Conservation (phyloP, 1,140 invertebrate genomes). For the Halictus rubicundus region DNA sequence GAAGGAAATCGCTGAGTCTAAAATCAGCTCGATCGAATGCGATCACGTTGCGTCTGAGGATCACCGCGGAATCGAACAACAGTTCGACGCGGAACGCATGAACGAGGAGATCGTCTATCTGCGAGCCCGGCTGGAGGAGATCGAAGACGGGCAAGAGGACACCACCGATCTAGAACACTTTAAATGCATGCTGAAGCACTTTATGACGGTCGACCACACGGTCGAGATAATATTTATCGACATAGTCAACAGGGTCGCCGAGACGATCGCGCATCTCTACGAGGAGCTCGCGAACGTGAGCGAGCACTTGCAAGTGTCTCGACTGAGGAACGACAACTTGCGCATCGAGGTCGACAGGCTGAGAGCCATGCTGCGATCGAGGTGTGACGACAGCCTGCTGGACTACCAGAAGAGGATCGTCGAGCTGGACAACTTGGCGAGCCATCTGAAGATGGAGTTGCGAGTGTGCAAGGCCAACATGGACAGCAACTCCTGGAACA, state of each 20-base stretch:
- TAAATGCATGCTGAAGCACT: slow-evolving; percentile 42
- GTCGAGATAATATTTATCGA: slow-evolving; percentile 53
- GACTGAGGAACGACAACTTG: slow-evolving; percentile 29
- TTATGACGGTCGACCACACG: slow-evolving; percentile 46
- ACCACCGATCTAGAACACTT: slow-evolving; percentile 27
- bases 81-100: slow-evolving; percentile 40
- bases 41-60: slow-evolving; percentile 5
- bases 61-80: slow-evolving; percentile 31
- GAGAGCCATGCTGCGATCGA: slow-evolving; percentile 49
- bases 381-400: slow-evolving; percentile 30
- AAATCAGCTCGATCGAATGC: slow-evolving; percentile 13
- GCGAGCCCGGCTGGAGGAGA: slow-evolving; percentile 36
- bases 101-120: slow-evolving; percentile 54
- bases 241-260: slow-evolving; percentile 44
- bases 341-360: slow-evolving; percentile 38
- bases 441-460: slow-evolving; percentile 38
- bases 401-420: slow-evolving; percentile 53
- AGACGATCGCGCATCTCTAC: slow-evolving; percentile 51
- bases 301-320: slow-evolving; percentile 33
- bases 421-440: slow-evolving; percentile 54
- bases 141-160: slow-evolving; percentile 16
- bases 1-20: slow-evolving; percentile 49
- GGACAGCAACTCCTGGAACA: neutral
- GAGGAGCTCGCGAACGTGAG: slow-evolving; percentile 51
- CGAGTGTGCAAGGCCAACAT: slow-evolving; percentile 32